Evolutionary conservation across 2,113 vertebrate species (phyloP).

Genomic region (Petaurus breviceps): DNA sequence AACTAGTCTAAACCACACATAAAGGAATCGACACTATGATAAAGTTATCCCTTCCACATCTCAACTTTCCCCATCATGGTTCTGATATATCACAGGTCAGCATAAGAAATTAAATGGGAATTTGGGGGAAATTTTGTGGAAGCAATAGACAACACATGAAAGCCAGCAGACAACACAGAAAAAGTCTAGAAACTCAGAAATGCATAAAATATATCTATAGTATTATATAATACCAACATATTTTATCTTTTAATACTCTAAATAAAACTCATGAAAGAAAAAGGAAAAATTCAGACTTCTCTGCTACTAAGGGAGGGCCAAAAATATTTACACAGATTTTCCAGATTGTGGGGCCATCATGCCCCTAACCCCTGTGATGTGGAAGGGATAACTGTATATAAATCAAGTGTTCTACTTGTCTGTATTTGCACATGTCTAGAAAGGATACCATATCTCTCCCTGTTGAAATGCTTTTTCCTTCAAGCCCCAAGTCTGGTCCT

Average conservation of each 20-base stretch:
- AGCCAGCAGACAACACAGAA: background rate
- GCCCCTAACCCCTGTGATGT: background rate
- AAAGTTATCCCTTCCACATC: background rate
- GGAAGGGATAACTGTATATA: background rate
- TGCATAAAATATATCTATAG: background rate
- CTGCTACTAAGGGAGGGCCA: background rate
- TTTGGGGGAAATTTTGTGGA: background rate
- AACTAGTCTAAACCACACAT: background rate
- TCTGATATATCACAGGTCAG: background rate
- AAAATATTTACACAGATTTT: background rate
- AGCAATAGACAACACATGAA: background rate
- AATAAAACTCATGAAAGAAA: background rate
- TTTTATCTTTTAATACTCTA: background rate
- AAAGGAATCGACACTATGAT: background rate
- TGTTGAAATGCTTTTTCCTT: background rate
- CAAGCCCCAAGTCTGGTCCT: background rate
- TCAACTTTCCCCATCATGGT: background rate
- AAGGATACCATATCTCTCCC: background rate
- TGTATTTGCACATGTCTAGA: background rate
- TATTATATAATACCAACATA: background rate
- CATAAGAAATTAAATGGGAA: background rate
- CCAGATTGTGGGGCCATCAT: background rate
- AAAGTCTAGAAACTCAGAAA: background rate
- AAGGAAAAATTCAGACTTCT: background rate
- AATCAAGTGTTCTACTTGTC: background rate